Evolutionary conservation across 2,888 invertebrate species (phyloP).

Genomic region (Venustoraphidia nigricollis): DNA sequence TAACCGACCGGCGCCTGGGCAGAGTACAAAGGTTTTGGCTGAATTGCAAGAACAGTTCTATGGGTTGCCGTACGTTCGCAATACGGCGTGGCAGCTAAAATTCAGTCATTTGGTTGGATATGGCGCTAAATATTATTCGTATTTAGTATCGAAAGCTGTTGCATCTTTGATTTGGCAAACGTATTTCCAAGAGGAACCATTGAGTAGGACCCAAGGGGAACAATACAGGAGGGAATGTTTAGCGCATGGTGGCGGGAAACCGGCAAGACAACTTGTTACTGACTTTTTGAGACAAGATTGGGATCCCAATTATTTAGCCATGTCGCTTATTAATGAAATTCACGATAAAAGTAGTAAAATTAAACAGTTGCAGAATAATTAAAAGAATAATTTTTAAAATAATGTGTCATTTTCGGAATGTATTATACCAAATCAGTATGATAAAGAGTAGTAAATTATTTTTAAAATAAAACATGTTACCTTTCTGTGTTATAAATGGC

Average conservation of each 20-base stretch:
- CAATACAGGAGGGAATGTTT: conserved; percentile 61
- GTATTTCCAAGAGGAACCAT: conserved; percentile 65
- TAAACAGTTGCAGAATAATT: conserved; percentile 7
- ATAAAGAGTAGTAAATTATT: too few relatives aligned
- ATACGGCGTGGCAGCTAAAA: conserved; percentile 92
- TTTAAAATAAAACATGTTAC: too few relatives aligned
- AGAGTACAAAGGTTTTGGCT: conserved; percentile 59
- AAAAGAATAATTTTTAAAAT: too few relatives aligned
- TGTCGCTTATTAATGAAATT: conserved; percentile 62
- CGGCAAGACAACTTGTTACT: conserved; percentile 60
- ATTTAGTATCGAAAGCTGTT: conserved; percentile 84
- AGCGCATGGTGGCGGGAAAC: conserved; percentile 75
- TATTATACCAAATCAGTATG: too few relatives aligned
- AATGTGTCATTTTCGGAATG: too few relatives aligned
- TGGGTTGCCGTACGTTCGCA: conserved; percentile 68
- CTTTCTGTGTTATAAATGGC: too few relatives aligned
- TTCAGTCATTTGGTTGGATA: conserved; percentile 96
- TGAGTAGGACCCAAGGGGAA: conserved; percentile 63
- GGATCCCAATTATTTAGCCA: conserved; percentile 59
- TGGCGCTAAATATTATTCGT: conserved; percentile 97
- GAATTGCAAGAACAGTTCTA: conserved; percentile 71
- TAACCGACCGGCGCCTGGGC: conserved; percentile 30
- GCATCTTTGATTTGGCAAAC: conserved; percentile 88
- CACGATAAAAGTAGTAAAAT: conserved; percentile 42
- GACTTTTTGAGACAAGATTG: conserved; percentile 65